Conservation (phyloP, 2,797 vertebrate genomes). For the Atherinosoma microstoma region DNA sequence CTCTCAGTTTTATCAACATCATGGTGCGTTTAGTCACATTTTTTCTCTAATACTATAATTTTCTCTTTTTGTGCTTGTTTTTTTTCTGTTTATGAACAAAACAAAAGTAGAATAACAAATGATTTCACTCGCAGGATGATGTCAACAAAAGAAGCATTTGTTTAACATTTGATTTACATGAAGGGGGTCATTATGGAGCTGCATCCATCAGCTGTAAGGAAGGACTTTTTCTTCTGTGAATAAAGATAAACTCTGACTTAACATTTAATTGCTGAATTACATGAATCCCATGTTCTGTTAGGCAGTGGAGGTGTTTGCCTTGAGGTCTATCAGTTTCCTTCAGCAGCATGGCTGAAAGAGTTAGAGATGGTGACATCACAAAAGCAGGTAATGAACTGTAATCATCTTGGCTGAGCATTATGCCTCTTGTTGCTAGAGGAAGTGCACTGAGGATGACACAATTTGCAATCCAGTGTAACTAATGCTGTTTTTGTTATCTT, state of each 20-base stretch:
- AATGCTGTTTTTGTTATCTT: background rate
- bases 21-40: constrained; percentile 76
- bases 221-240: constrained; percentile 21
- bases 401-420: background rate
- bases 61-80: background rate
- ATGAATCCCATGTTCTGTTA: constrained; percentile 64
- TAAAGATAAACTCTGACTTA: background rate
- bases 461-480: background rate
- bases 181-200: constrained; percentile 82
- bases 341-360: constrained; percentile 88
- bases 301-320: constrained; percentile 86
- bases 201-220: constrained; percentile 89
- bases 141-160: constrained; percentile 84
- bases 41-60: background rate
- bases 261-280: constrained; percentile 2
- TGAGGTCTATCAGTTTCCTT: constrained; percentile 88
- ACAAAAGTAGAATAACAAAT: background rate
- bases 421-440: background rate
- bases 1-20: constrained; percentile 86
- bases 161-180: constrained; percentile 80
- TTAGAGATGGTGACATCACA: constrained; percentile 57
- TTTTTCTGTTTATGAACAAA: background rate
- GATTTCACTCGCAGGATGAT: constrained; percentile 81
- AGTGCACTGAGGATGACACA: background rate
- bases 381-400: constrained; percentile 52